Percentiles rank a stretch among this genome's conserved stretches.
These are phyloP conservation scores for Chelidonichthys spinosus DNA, from an alignment of 2,797 vertebrate genomes.

Conservation along the genomic window DNA sequence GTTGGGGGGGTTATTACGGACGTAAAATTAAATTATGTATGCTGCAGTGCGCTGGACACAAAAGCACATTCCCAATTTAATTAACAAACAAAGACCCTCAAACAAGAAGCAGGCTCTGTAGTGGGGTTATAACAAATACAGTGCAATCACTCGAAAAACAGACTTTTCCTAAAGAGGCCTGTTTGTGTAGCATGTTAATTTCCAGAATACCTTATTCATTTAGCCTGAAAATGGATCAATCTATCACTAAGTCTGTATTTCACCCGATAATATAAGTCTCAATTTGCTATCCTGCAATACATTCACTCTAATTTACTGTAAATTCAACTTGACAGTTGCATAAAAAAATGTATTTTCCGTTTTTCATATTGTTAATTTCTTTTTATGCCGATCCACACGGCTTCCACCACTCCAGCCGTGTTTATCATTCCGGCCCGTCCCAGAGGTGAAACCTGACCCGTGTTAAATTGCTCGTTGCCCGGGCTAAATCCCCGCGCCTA, in stretches of 20 bases:
- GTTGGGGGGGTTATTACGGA: constrained; percentile 53
- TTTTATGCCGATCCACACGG: constrained; percentile 3
- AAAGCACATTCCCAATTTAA: constrained; percentile 80
- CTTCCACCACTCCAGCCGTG: constrained; percentile 33
- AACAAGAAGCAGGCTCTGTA: constrained; percentile 47
- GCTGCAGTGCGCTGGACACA: constrained; percentile 77
- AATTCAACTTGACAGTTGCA: not conserved
- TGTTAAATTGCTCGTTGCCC: constrained; percentile 63
- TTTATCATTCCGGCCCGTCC: constrained; percentile 53
- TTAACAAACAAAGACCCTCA: constrained; percentile 76
- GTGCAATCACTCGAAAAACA: constrained; percentile 10
- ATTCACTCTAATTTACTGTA: not conserved
- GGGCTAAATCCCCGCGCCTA: constrained; percentile 55
- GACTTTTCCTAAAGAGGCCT: not conserved
- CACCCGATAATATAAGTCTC: not conserved
- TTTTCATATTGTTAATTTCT: not conserved
- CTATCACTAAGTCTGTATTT: not conserved
- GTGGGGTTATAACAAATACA: constrained; percentile 18
- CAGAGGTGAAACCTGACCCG: constrained; percentile 66
- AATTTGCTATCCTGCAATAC: not conserved
- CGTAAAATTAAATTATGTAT: constrained; percentile 82
- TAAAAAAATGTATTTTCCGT: not conserved
- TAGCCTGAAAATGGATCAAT: not conserved
- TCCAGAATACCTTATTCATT: not conserved
- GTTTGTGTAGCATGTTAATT: not conserved